Evolutionary conservation across 2,797 vertebrate genomes (phyloP), one percentile per base, ranked within the genome.

Genomic region (Malacoctenus gilli): DNA sequence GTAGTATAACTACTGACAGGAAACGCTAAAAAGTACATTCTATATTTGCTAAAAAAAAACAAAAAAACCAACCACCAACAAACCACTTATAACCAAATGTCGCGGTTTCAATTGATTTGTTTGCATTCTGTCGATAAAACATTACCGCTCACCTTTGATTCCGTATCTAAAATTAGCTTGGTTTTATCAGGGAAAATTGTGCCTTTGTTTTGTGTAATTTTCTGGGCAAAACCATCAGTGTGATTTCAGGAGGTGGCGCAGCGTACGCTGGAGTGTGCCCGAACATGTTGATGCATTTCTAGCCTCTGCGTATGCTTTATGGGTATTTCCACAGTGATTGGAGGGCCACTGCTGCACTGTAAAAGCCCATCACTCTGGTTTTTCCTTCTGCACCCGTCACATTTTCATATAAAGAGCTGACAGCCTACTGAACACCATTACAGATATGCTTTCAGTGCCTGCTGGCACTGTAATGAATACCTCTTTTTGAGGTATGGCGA

Each of bases 321-420:
- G 34, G 42, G 46, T 60, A 40, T 58, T 62, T 60, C 54, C 14
- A 46, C 47, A 72, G 40, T 59, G 75, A 82, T 72, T 76, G 62
- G 46, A 65, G 40, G 22, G 47, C 53, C 23, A 23, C 47, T 63
- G 64, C 47, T 20, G 56, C 35, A 68, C 34, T 49, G 64, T 58
- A 62, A 77, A 78, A 73, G 34, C 59, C 47, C 36, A 68, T 66
- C 49, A 64, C 50, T 78, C 39, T 39, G 19, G 14, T 69, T 62
- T 22, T 68, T 67, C 49, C 43, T 69, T 74, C 53, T 64, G 50
- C 57, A 53, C 44, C 31, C 30, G 47, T 75, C 66, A 71, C 66
- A 83, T 86, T 83, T 78, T 72, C 66, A 75, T 64, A 72, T 69
- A 69, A 66, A 84, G 56, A 62, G 62, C 50, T 78, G 66, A 65